Conservation (phyloP, 2,113 vertebrate species). For the Urocolius indicus region DNA sequence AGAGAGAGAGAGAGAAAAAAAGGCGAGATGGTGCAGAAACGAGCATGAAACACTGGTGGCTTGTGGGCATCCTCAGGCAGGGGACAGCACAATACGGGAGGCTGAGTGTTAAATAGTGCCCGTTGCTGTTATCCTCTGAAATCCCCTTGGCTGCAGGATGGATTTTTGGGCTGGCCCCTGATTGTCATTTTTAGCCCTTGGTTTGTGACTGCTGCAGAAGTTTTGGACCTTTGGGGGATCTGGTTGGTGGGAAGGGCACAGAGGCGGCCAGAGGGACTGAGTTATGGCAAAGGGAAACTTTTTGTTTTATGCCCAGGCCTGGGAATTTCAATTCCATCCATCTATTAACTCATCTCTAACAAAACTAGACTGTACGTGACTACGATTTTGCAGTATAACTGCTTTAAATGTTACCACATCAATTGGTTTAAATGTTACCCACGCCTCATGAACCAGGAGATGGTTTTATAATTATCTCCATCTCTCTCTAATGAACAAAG, state of each 20-base stretch:
- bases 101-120: slow-evolving; percentile 48
- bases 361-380: slow-evolving; percentile 57
- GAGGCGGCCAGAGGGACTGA: neutral
- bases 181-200: neutral
- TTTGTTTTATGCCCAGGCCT: neutral
- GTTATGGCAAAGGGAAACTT: slow-evolving; percentile 8
- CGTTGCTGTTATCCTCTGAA: slow-evolving; percentile 29
- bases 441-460: slow-evolving; percentile 48
- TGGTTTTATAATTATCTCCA: slow-evolving; percentile 63
- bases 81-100: slow-evolving; percentile 10
- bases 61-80: slow-evolving; percentile 44
- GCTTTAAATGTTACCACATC: slow-evolving; percentile 70
- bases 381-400: slow-evolving; percentile 46
- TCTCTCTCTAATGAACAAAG: slow-evolving; percentile 58
- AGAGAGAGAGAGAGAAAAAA: neutral
- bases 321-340: slow-evolving; percentile 33
- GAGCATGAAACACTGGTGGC: neutral
- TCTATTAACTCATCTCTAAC: slow-evolving; percentile 60
- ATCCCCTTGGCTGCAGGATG: neutral
- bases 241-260: neutral
- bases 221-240: neutral
- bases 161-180: neutral
- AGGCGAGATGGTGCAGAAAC: neutral
- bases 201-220: neutral
- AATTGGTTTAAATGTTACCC: slow-evolving; percentile 69